Evolutionary conservation across 2,113 vertebrate genomes (phyloP), one percentile per base, ranked within the genome.

Genomic region (Alexandromys fortis): DNA sequence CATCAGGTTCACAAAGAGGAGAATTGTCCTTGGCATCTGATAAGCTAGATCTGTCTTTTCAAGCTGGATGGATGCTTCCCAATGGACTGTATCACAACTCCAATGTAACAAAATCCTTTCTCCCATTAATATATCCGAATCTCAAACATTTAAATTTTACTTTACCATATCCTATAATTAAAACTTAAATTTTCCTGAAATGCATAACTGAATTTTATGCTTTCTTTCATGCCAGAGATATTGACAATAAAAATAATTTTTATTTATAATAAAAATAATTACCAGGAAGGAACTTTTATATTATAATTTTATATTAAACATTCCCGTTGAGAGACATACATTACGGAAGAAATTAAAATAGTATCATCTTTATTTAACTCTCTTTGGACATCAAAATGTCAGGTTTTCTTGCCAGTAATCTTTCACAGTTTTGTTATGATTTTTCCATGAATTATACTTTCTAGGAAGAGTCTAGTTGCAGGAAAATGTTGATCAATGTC

Each of bases 181-280:
- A 82, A 82, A 88, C 77, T 79, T 1, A 52, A 26, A 2, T 61
- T 86, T 87, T 30, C 35, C 14, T 90, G 49, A 94, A 91, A 87
- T 89, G 3, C 10, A 65, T 47, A 76, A 22, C 35, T n/a, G 16
- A 61, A 61, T 49, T 93, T 81, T 58, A 58, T 91, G 75, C 65
- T 92, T 68, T 94, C n/a, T 87, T 21, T 5, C 2, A 49, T 94
- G 35, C 8, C 33, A 68, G 26, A 82, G 35, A 83, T 68, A 83
- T 16, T 67, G 35, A 0, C 19, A 92, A 92, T 49, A 82, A 75
- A 13, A 93, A 81, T 92, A 72, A 73, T 86, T 94, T 92, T 96
- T 30, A 92, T 72, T 82, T 75, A 24, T n/a, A 22, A 76, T 67
- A 78, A 91, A 92, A 76, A 47, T 83, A 33, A 89, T 61, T 85